Evolutionary conservation across 2,888 invertebrate species (phyloP).

Genomic region (Mythimna lalbum): DNA sequence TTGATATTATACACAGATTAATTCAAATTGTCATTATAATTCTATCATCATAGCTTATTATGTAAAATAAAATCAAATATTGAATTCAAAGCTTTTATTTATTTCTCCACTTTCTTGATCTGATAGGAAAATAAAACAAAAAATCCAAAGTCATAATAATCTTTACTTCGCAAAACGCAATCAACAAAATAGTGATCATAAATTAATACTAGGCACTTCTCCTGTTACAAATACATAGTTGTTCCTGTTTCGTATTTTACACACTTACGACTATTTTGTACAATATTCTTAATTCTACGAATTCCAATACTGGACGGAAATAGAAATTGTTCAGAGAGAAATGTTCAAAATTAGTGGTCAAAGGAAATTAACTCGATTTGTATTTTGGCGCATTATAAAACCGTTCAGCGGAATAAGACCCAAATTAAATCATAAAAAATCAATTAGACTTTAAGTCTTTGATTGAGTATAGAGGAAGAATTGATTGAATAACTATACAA

Average conservation of each 20-base stretch:
- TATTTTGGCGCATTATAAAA: constrained; percentile 7
- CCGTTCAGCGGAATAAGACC: background rate
- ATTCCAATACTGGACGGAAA: constrained; percentile 47
- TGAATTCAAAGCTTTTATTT: constrained; percentile 16
- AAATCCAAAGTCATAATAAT: constrained; percentile 66
- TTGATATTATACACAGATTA: constrained; percentile 7
- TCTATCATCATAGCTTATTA: constrained; percentile 17
- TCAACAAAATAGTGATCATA: constrained; percentile 79
- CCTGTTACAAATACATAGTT: constrained; percentile 54
- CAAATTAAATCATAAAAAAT: constrained; percentile 16
- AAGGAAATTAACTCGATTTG: constrained; percentile 19
- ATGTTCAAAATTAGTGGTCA: constrained; percentile 1
- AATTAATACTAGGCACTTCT: constrained; percentile 75
- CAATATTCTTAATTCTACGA: constrained; percentile 61
- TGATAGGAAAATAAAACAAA: constrained; percentile 55
- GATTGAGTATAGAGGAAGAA: background rate
- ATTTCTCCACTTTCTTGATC: constrained; percentile 2
- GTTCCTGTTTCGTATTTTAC: constrained; percentile 65
- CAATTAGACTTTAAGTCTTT: constrained; percentile 1
- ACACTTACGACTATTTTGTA: constrained; percentile 67
- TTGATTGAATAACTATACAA: background rate
- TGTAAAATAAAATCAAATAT: constrained; percentile 50
- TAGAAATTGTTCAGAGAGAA: constrained; percentile 5
- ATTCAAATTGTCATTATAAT: constrained; percentile 14
- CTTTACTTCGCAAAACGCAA: constrained; percentile 79